These are phyloP conservation scores for Chascanopsetta lugubris DNA, from an alignment of 2,113 vertebrate species.

Conservation along the genomic window DNA sequence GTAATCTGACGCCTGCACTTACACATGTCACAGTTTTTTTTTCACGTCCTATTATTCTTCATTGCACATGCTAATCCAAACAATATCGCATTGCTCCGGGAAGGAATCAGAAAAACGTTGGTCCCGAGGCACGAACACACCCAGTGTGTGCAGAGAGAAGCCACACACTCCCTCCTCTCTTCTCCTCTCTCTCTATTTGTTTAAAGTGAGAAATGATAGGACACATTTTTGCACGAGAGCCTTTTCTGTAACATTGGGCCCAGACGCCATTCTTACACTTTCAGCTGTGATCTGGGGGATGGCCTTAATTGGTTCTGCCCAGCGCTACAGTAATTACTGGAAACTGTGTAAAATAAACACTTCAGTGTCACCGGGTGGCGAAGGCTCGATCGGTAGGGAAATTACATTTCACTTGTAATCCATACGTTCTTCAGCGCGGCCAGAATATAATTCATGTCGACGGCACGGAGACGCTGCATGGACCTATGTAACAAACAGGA, in stretches of 20 bases:
- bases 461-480: conserved; percentile 62
- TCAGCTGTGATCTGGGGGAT: conserved; percentile 54
- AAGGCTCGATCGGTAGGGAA: conserved; percentile 62
- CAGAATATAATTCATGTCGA: conserved; percentile 71
- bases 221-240: conserved; percentile 55
- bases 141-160: conserved; percentile 56
- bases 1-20: conserved; percentile 57
- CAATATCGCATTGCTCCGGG: conserved; percentile 43
- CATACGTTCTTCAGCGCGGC: conserved; percentile 59
- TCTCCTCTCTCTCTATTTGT: conserved; percentile 56
- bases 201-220: conserved; percentile 57
- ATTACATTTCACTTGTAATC: conserved; percentile 74
- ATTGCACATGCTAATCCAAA: conserved; percentile 61
- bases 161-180: conserved; percentile 56
- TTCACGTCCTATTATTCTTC: conserved; percentile 27
- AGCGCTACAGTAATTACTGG: conserved; percentile 65
- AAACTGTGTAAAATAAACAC: conserved; percentile 76
- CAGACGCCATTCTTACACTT: conserved; percentile 53
- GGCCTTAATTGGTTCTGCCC: conserved; percentile 71
- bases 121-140: conserved; percentile 46
- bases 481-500: conserved; percentile 69
- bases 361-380: conserved; percentile 66
- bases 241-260: conserved; percentile 34
- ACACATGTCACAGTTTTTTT: conserved; percentile 41
- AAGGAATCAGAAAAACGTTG: conserved; percentile 41